A percentile compares a stretch with the other conserved stretches of the same genome.
phyloP scores from a whole-genome alignment of 2,113 vertebrate genomes.

The Malurus alboscapulatus region DNA sequence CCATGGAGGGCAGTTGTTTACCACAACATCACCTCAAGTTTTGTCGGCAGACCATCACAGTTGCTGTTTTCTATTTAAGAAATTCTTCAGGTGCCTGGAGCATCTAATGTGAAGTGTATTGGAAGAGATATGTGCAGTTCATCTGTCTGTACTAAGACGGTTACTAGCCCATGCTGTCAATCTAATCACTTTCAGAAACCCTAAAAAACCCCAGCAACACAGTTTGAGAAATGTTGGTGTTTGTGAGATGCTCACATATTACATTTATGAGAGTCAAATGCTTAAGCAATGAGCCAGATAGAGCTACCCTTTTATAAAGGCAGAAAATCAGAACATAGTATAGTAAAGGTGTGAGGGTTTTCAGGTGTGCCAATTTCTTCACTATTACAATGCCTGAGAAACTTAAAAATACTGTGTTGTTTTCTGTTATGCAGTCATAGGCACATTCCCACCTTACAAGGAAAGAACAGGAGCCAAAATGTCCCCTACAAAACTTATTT shows the following conservation, averaged over 20 bases:
- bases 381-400: background rate
- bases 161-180: background rate
- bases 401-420: background rate
- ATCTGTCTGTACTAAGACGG: background rate
- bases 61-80: background rate
- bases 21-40: background rate
- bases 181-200: background rate
- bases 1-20: background rate
- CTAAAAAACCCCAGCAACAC: background rate
- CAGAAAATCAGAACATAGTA: background rate
- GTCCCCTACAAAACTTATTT: background rate
- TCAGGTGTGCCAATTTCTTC: background rate
- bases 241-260: background rate
- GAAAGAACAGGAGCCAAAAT: background rate
- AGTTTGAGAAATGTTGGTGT: background rate
- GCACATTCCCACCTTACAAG: background rate
- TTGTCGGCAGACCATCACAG: background rate
- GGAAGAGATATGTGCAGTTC: background rate
- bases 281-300: background rate
- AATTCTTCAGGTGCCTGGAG: background rate
- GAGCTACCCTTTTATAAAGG: background rate
- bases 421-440: background rate
- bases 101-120: background rate
- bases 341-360: background rate
- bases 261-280: background rate